Conservation (phyloP, 2,797 vertebrate genomes). For the Vipera ursinii region DNA sequence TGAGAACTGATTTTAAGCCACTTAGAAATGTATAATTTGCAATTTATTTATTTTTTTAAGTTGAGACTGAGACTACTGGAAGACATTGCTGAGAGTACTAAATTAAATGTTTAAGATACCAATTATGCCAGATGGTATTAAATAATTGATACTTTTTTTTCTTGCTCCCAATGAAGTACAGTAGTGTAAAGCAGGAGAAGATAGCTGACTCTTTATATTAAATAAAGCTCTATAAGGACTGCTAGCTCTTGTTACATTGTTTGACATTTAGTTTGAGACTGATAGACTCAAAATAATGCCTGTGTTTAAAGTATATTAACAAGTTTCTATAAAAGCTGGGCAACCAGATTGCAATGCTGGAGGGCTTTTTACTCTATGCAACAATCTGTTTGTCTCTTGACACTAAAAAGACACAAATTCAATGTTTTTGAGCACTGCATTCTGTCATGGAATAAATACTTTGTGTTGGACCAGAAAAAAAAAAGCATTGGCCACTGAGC, state of each 20-base stretch:
- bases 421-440: not conserved
- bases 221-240: not conserved
- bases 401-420: constrained; percentile 19
- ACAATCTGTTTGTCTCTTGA: constrained; percentile 22
- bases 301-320: constrained; percentile 1
- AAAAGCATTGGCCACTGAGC: not conserved
- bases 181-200: not conserved
- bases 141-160: not conserved
- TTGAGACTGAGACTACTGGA: not conserved
- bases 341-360: not conserved
- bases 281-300: not conserved
- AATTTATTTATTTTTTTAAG: not conserved
- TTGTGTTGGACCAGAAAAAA: constrained; percentile 22
- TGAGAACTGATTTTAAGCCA: not conserved
- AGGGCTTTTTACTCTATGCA: not conserved
- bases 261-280: constrained; percentile 12
- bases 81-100: not conserved
- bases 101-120: not conserved
- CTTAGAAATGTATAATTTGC: not conserved
- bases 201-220: not conserved
- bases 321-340: not conserved
- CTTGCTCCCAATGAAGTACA: not conserved
- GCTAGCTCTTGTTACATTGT: not conserved
- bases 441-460: constrained; percentile 10
- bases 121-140: not conserved